A percentile compares a stretch with the other conserved stretches of the same genome.
Evolutionary conservation across 2,113 vertebrate genomes (phyloP).

Genomic region (Corapipo altera): DNA sequence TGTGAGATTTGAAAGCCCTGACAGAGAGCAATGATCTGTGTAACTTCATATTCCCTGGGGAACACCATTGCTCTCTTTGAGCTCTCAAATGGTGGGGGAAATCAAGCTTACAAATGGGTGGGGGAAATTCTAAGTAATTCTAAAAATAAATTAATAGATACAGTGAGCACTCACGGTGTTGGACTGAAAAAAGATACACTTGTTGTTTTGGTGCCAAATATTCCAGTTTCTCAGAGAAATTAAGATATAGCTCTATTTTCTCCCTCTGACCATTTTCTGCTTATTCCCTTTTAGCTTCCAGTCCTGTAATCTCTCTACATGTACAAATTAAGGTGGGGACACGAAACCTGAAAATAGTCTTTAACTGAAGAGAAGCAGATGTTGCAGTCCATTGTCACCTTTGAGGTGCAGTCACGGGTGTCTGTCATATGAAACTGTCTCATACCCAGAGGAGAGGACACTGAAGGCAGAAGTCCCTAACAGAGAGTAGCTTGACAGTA

Average conservation of each 20-base stretch:
- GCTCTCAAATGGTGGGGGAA: not conserved
- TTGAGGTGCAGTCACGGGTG: not conserved
- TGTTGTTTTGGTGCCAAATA: not conserved
- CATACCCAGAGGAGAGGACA: not conserved
- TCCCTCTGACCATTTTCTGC: not conserved
- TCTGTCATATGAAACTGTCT: not conserved
- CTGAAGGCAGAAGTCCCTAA: not conserved
- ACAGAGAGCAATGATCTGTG: slow-evolving; percentile 36
- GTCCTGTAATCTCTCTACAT: not conserved
- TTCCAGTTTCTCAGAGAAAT: not conserved
- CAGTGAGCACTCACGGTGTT: not conserved
- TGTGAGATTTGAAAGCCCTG: slow-evolving; percentile 5
- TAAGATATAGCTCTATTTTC: not conserved
- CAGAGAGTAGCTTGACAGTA: not conserved
- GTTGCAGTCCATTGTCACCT: not conserved
- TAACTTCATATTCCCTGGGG: not conserved
- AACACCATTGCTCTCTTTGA: not conserved
- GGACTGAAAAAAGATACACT: not conserved
- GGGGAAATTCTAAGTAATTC: not conserved
- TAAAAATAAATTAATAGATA: not conserved
- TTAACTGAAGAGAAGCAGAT: not conserved
- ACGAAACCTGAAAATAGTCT: not conserved
- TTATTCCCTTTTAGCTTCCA: not conserved
- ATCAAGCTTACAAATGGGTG: not conserved
- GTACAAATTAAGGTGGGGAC: not conserved